Evolutionary conservation across 2,113 vertebrate genomes (phyloP).

Genomic region (Gymnarchus niloticus): DNA sequence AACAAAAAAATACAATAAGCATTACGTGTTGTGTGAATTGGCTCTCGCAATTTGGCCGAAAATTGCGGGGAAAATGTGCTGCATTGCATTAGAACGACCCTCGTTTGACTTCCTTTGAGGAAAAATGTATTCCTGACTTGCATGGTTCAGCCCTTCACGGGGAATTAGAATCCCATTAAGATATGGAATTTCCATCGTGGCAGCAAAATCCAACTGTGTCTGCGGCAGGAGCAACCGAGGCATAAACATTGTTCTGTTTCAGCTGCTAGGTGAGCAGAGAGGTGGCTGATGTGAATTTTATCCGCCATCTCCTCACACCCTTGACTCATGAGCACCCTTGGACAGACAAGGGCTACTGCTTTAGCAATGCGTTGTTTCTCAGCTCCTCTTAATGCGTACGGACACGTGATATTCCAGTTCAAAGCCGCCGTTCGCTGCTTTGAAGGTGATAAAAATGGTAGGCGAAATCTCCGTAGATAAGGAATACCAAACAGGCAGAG

Average conservation of each 20-base stretch:
- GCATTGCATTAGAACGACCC: neutral
- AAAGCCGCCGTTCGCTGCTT: neutral
- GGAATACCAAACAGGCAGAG: neutral
- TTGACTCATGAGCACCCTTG: neutral
- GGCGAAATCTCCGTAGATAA: neutral
- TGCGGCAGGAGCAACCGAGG: neutral
- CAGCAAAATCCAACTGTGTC: neutral
- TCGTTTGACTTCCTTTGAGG: neutral
- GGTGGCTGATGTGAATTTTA: neutral
- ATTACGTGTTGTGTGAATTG: neutral
- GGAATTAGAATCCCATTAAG: constrained; percentile 5
- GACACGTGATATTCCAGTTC: constrained; percentile 15
- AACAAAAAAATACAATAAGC: neutral
- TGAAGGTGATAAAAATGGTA: constrained; percentile 14
- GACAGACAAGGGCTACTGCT: neutral
- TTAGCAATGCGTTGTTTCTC: neutral
- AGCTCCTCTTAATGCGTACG: neutral
- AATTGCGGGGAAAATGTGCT: neutral
- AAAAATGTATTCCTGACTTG: neutral
- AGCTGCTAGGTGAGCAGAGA: neutral
- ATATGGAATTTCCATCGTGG: neutral
- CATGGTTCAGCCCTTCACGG: neutral
- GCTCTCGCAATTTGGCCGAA: neutral
- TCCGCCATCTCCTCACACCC: neutral
- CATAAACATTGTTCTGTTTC: no score